Percentiles rank a stretch among this genome's conserved stretches.
These are phyloP conservation scores for Heliopora coerulea DNA, from an alignment of 92 coral and sea anemone genomes.

Conservation along the genomic window DNA sequence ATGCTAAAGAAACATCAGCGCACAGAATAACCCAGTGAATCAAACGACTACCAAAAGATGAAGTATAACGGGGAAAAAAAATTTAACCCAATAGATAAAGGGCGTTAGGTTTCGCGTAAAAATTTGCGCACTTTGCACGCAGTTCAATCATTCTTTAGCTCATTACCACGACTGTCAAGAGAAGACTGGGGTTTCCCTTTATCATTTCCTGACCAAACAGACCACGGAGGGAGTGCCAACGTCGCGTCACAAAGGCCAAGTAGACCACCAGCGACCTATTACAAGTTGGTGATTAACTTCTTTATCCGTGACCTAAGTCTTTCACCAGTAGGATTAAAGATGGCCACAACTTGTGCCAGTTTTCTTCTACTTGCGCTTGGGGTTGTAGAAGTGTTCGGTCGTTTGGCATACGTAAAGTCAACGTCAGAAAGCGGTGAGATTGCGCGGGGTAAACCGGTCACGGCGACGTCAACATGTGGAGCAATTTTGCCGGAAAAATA, in stretches of 20 bases:
- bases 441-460: slow-evolving; percentile 30
- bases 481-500: not conserved
- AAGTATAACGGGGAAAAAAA: no score
- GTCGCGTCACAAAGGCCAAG: slow-evolving; percentile 21
- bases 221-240: slow-evolving; percentile 30
- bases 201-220: slow-evolving; percentile 35
- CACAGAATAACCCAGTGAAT: no score
- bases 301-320: not conserved
- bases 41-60: no score
- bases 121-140: slow-evolving; percentile 4
- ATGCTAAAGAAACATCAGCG: no score
- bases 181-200: slow-evolving; percentile 17
- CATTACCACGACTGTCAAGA: slow-evolving; percentile 6
- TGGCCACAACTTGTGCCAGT: not conserved
- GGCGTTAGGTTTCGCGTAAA: not conserved
- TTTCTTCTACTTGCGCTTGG: slow-evolving; percentile 9
- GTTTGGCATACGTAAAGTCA: not conserved
- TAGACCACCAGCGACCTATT: not conserved
- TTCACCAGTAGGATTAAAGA: not conserved
- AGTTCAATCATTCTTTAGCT: slow-evolving; percentile 16
- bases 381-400: slow-evolving; percentile 1
- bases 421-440: slow-evolving; percentile 10
- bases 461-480: slow-evolving; percentile 27
- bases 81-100: no score
- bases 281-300: not conserved